These are phyloP conservation scores for Cylas formicarius DNA, from an alignment of 1,140 invertebrate species.

Conservation along the genomic window DNA sequence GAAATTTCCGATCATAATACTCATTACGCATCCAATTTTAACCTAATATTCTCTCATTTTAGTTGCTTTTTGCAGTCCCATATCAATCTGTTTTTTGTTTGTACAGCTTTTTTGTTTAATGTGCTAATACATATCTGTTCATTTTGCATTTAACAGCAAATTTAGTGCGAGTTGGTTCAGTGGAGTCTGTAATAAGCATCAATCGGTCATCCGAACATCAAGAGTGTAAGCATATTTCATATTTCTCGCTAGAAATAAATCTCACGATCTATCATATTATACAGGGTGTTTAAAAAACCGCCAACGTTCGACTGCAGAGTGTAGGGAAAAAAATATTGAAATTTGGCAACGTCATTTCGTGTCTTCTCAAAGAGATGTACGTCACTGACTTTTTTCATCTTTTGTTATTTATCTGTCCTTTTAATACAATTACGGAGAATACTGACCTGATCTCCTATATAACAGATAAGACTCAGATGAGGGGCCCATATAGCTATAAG, in stretches of 20 bases:
- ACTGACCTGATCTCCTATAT: too few relatives aligned
- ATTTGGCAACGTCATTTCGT: too few relatives aligned
- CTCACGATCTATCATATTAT: too few relatives aligned
- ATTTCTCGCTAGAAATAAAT: neutral
- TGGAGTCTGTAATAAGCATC: conserved; percentile 47
- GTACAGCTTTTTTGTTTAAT: conserved; percentile 5
- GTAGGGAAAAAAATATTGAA: too few relatives aligned
- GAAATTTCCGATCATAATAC: conserved; percentile 10
- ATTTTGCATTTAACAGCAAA: conserved; percentile 37
- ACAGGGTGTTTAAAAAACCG: too few relatives aligned
- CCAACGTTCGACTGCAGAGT: too few relatives aligned
- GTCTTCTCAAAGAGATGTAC: too few relatives aligned
- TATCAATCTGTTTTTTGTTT: neutral
- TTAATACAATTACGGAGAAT: too few relatives aligned
- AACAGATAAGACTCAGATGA: too few relatives aligned
- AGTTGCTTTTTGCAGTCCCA: neutral
- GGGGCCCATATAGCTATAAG: too few relatives aligned
- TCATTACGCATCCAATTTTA: neutral
- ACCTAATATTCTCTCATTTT: neutral
- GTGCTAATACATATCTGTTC: conserved; percentile 27
- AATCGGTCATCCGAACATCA: conserved; percentile 41
- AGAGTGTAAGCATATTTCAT: conserved; percentile 39
- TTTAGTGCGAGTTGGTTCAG: conserved; percentile 44
- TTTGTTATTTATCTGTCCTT: too few relatives aligned
- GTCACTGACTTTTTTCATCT: too few relatives aligned